These are phyloP conservation scores for Trypoxylus dichotomus DNA, from an alignment of 1,140 invertebrate species.

Conservation along the genomic window DNA sequence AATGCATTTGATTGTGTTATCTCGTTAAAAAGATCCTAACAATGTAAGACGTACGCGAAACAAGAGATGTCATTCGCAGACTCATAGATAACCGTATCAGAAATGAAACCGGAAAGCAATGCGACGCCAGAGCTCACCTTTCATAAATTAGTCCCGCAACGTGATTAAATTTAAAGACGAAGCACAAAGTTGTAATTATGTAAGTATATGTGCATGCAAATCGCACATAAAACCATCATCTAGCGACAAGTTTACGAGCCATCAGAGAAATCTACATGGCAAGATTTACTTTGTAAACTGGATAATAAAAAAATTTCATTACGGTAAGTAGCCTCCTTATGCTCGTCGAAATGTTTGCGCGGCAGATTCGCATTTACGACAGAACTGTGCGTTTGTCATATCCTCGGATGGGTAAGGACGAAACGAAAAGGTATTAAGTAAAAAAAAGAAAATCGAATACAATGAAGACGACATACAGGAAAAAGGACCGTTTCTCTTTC, in stretches of 20 bases:
- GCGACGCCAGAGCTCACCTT: neutral
- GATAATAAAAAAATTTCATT: slow-evolving; percentile 16
- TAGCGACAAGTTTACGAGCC: slow-evolving; percentile 15
- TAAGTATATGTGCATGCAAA: slow-evolving; percentile 17
- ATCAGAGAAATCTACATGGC: slow-evolving; percentile 19
- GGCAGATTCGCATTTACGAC: neutral
- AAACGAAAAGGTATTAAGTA: neutral
- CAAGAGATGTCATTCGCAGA: neutral
- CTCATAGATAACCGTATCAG: neutral
- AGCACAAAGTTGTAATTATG: neutral
- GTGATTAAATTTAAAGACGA: neutral
- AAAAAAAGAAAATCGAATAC: neutral
- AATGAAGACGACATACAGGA: too few species aligned
- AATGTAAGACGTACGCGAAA: neutral
- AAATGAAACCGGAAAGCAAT: neutral
- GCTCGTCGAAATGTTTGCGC: neutral
- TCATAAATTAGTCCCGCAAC: neutral
- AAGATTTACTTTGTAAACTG: slow-evolving; percentile 15
- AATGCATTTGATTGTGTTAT: neutral
- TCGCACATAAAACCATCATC: slow-evolving; percentile 13
- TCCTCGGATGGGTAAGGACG: neutral
- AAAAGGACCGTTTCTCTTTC: too few species aligned
- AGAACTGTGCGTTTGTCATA: neutral
- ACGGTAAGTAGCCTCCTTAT: slow-evolving; percentile 10
- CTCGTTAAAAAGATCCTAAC: neutral